Conservation (phyloP, 2,888 invertebrate genomes). For the Eupithecia insigniata region DNA sequence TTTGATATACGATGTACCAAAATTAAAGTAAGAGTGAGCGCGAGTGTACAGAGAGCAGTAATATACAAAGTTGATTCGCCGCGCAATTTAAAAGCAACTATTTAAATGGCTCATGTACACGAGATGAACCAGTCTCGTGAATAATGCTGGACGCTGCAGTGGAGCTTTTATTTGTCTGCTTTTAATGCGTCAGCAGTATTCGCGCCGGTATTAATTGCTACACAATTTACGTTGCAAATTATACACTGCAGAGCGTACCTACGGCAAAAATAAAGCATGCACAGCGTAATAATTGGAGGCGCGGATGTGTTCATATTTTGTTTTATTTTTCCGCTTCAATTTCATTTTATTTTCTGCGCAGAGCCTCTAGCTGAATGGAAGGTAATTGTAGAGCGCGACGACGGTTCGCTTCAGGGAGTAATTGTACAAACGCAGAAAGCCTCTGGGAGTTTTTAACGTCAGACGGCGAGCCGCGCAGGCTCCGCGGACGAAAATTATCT, state of each 20-base stretch:
- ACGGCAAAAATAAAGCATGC: slow-evolving; percentile 53
- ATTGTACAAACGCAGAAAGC: slow-evolving; percentile 79
- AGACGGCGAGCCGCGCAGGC: slow-evolving; percentile 72
- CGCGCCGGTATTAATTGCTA: slow-evolving; percentile 60
- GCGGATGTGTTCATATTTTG: slow-evolving; percentile 71
- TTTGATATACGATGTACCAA: slow-evolving; percentile 26
- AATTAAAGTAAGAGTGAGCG: slow-evolving; percentile 46
- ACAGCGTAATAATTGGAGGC: slow-evolving; percentile 66
- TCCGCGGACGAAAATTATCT: slow-evolving; percentile 80
- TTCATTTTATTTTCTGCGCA: slow-evolving; percentile 75
- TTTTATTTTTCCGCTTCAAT: slow-evolving; percentile 77
- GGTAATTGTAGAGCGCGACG: slow-evolving; percentile 80
- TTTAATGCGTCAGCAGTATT: slow-evolving; percentile 53
- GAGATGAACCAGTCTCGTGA: slow-evolving; percentile 37
- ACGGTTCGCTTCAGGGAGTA: slow-evolving; percentile 82
- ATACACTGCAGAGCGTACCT: slow-evolving; percentile 51
- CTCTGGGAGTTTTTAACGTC: slow-evolving; percentile 81
- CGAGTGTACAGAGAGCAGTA: slow-evolving; percentile 57
- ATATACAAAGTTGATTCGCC: slow-evolving; percentile 56
- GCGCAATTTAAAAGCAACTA: slow-evolving; percentile 52
- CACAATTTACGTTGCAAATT: slow-evolving; percentile 57
- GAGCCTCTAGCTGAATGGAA: slow-evolving; percentile 76
- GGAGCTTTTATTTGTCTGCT: slow-evolving; percentile 55
- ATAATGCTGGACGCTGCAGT: slow-evolving; percentile 47
- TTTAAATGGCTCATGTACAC: slow-evolving; percentile 44